Base-by-base conservation (phyloP, 2,113 vertebrate genomes). In the Paracanthobrama guichenoti region DNA sequence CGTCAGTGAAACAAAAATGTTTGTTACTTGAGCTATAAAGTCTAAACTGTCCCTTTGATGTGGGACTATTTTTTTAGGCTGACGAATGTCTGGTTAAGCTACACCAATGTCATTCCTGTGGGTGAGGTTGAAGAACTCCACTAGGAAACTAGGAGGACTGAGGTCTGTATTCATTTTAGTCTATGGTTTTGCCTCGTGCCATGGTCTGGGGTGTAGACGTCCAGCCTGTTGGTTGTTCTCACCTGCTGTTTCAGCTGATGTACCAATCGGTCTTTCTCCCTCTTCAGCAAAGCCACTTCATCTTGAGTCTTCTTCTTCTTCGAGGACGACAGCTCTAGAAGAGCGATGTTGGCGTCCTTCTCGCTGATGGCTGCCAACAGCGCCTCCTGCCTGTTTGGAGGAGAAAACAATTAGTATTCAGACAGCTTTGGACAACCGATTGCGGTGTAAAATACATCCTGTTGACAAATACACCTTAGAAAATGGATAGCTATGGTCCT, bases 231-330 rank as follows among this genome's bases (percentile, higher is more conserved):
- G 1, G 10, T 71, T 57, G 10, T 64, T 74, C 85, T 11, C 86
- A 99, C 97, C 97, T 99, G 98, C 88, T 99, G 98, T 86, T 99
- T 99, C 78, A 99, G 96, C 90, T 99, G 97, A 57, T 99, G 97
- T 31, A 99, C 97, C 79, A 99, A 93, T 44, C 97, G 93, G 53
- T 99, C 98, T 3, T 99, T 99, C 90, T 99, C 97, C 72, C 98
- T 91, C 90, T 98, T 99, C 66, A 99, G 93, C 0, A 96, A 94
- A 44, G 97, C 94, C 86, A 99, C 97, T 90, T 99, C 98, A 48
- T 99, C 98, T 89, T 99, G 98, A 55, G 97, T 98, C 93, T 99
- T 99, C 93, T 99, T 99, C 95, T 98, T 99, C 88, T 95, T 95
- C 66, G 98, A 99, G 3, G 98, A 97, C 0, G 98, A 99, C 79